Conservation (phyloP, 2,888 invertebrate species). For the Aproaerema taeniolella region DNA sequence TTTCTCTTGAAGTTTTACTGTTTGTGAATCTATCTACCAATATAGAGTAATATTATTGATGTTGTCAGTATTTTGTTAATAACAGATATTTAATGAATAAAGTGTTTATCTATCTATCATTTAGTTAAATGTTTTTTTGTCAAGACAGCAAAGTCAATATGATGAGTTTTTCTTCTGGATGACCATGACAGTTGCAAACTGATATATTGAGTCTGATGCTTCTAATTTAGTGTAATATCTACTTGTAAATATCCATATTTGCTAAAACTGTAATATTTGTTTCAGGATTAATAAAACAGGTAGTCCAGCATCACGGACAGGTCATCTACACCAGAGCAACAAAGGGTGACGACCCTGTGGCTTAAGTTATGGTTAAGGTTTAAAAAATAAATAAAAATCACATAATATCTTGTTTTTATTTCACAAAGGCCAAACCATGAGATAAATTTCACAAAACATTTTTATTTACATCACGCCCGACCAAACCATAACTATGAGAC, state of each 20-base stretch:
- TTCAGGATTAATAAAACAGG: conserved; percentile 94
- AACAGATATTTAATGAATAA: no score
- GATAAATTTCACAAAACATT: conserved; percentile 3
- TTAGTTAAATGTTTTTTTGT: no score
- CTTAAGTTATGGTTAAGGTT: conserved; percentile 77
- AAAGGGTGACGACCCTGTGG: conserved; percentile 92
- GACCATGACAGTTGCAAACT: conserved; percentile 66
- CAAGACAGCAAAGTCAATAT: no score
- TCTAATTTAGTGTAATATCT: background rate
- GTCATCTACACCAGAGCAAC: conserved; percentile 98
- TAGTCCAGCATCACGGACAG: conserved; percentile 97
- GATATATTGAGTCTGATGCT: conserved; percentile 80
- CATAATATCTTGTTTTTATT: conserved; percentile 22
- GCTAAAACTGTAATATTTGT: conserved; percentile 19
- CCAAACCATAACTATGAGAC: no score
- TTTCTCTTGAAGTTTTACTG: no score
- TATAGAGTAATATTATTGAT: no score
- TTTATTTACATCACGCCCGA: background rate
- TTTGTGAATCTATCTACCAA: no score
- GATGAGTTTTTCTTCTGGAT: conserved; percentile 58
- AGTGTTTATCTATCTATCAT: no score
- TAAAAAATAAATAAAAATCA: conserved; percentile 56
- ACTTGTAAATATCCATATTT: background rate
- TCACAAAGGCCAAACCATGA: no score
- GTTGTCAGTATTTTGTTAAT: no score